Percentiles rank a stretch among this genome's conserved stretches.
phyloP scores from a whole-genome alignment of 2,797 vertebrate species.

The Dipus sagitta region DNA sequence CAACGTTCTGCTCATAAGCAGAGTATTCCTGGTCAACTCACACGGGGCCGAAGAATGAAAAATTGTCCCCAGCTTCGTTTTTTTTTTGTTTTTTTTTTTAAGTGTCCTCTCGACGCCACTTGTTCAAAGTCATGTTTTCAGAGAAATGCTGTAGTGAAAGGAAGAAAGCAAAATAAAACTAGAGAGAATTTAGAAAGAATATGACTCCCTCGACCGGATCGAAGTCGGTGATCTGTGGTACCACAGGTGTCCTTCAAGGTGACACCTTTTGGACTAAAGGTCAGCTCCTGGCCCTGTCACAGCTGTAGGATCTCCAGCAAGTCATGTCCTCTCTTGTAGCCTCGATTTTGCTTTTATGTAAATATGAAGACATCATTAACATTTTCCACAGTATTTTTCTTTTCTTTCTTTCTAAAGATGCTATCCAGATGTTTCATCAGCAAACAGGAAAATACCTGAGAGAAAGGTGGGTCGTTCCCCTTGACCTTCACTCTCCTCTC shows the following conservation, averaged over 20 bases:
- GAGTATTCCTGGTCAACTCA: background rate
- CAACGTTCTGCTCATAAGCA: background rate
- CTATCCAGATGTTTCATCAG: background rate
- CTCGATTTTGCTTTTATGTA: background rate
- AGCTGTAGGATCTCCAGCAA: background rate
- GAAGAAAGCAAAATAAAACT: background rate
- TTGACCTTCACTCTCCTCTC: background rate
- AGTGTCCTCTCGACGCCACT: background rate
- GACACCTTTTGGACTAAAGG: background rate
- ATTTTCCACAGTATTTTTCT: background rate
- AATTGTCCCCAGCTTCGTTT: background rate
- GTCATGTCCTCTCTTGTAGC: background rate
- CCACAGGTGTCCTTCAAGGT: background rate
- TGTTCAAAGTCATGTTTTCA: constrained; percentile 5
- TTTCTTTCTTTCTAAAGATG: background rate
- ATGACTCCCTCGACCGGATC: background rate
- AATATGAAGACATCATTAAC: background rate
- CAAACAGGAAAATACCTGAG: background rate
- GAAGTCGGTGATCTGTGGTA: background rate
- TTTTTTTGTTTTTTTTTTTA: too few species aligned
- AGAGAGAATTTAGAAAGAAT: background rate
- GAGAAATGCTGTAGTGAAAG: background rate
- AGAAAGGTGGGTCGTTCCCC: background rate
- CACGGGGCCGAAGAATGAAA: background rate
- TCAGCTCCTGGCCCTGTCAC: background rate